A percentile compares a stretch with the other conserved stretches of the same genome.
These are phyloP conservation scores for Homarus gammarus DNA, from an alignment of 2,888 invertebrate genomes.

Conservation along the genomic window DNA sequence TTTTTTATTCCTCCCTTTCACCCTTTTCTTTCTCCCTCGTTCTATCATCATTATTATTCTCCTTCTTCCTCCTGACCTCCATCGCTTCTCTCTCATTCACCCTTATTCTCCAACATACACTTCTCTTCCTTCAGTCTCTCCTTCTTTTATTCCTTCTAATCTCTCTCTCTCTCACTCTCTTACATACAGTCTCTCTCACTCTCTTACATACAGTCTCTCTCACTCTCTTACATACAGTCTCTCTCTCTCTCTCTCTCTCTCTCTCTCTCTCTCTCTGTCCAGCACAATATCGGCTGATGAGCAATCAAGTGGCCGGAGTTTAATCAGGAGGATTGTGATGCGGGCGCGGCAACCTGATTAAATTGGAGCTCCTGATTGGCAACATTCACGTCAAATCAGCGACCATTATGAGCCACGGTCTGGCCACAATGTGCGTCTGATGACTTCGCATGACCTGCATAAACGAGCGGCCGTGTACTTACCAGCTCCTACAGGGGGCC, in stretches of 20 bases:
- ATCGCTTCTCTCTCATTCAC: not conserved
- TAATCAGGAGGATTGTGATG: slow-evolving; percentile 74
- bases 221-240: not conserved
- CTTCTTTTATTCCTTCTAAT: not conserved
- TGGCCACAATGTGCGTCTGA: slow-evolving; percentile 71
- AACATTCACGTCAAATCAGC: slow-evolving; percentile 75
- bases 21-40: no score
- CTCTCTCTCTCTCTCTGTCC: slow-evolving; percentile 64
- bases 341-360: slow-evolving; percentile 71
- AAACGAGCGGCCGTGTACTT: slow-evolving; percentile 56
- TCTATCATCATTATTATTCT: not conserved
- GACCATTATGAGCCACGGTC: slow-evolving; percentile 69
- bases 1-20: no score
- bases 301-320: slow-evolving; percentile 74
- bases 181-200: not conserved
- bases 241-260: slow-evolving; percentile 36
- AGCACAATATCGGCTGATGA: slow-evolving; percentile 74
- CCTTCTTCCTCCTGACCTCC: not conserved
- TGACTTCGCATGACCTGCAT: slow-evolving; percentile 74
- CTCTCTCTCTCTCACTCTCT: not conserved
- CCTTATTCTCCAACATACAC: not conserved
- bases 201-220: no score
- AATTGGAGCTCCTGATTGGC: slow-evolving; percentile 72
- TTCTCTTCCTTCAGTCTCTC: not conserved
- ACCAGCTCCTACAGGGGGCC: slow-evolving; percentile 40